Conservation (phyloP, 2,888 invertebrate genomes). For the Neoscelio sp. region DNA sequence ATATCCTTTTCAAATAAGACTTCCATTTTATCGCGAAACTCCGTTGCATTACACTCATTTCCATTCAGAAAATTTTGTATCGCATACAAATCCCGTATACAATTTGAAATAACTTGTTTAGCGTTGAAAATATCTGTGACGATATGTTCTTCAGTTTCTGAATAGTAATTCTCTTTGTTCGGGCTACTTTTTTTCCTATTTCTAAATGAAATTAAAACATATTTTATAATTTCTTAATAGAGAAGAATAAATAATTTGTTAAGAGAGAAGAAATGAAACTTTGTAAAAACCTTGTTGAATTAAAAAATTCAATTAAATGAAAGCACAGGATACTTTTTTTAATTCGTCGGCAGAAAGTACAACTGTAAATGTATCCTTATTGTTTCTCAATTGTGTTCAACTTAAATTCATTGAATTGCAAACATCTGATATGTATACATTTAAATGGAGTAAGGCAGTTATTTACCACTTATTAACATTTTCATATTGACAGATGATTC, state of each 20-base stretch:
- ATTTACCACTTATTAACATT: constrained; percentile 37
- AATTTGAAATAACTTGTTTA: constrained; percentile 29
- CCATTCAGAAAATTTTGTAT: constrained; percentile 31
- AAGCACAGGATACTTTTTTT: too few species aligned
- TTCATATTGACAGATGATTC: constrained; percentile 23
- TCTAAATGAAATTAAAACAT: too few species aligned
- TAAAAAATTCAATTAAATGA: too few species aligned
- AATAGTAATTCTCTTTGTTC: background rate
- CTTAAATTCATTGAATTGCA: background rate
- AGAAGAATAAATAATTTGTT: too few species aligned
- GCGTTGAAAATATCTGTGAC: constrained; percentile 2
- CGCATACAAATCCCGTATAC: constrained; percentile 15
- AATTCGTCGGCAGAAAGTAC: too few species aligned
- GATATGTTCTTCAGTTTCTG: constrained; percentile 7
- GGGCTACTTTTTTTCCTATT: background rate
- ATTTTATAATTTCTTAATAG: too few species aligned
- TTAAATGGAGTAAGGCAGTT: constrained; percentile 15
- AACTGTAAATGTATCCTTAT: background rate
- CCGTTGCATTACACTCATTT: constrained; percentile 16
- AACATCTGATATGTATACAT: constrained; percentile 2
- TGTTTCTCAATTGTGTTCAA: background rate
- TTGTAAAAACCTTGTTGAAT: too few species aligned
- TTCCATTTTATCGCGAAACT: constrained; percentile 22
- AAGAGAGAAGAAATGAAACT: too few species aligned
- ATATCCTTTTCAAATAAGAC: constrained; percentile 9